Evolutionary conservation across 2,113 vertebrate genomes (phyloP).

Genomic region (Chaetops frenatus): DNA sequence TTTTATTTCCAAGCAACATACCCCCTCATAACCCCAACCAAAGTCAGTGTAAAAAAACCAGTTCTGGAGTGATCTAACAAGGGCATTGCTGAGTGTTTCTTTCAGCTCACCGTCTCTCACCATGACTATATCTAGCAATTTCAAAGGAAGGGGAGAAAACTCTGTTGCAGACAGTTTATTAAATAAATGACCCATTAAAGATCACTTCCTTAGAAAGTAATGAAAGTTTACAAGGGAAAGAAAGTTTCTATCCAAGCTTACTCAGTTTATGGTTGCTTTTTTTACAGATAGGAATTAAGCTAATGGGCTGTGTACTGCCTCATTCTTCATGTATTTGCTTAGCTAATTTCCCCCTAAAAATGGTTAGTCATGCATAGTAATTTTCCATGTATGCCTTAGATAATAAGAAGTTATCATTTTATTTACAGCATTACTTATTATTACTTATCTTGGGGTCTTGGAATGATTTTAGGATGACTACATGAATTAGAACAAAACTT

Average conservation of each 20-base stretch:
- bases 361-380: neutral
- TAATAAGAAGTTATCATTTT: neutral
- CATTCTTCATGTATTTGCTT: neutral
- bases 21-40: neutral
- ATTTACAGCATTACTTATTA: neutral
- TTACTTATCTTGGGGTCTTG: neutral
- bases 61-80: neutral
- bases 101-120: neutral
- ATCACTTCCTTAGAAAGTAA: neutral
- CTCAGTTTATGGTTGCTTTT: neutral
- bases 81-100: neutral
- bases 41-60: neutral
- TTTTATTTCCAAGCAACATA: neutral
- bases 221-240: neutral
- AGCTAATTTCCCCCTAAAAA: neutral
- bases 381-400: neutral
- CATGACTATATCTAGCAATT: neutral
- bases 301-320: neutral
- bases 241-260: neutral
- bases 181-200: neutral
- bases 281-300: neutral
- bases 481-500: neutral
- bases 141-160: neutral
- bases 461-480: neutral
- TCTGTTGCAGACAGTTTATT: neutral